Evolutionary conservation across 2,888 invertebrate species (phyloP), one percentile per base, ranked within the genome.

Genomic region (Hecatera dysodea): DNA sequence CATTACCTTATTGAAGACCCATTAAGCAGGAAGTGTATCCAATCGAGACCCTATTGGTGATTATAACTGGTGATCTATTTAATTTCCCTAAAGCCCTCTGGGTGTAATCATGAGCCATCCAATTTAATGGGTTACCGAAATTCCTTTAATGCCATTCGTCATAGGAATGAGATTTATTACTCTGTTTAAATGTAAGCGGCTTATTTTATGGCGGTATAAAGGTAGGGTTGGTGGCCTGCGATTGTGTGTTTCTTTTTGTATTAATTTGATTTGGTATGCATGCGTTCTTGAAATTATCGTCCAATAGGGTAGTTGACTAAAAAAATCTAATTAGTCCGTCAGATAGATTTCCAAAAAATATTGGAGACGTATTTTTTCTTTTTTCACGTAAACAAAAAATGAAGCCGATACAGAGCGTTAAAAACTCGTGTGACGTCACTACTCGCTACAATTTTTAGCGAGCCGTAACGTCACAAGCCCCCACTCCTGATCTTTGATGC

Each of bases 11-110:
- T 79, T 56, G 61, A 70, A 36, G 5, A 22, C 27, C 59, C 33
- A 55, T 86, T 85, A 85, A 81, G 80, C 90, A 91, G 90, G 91
- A 91, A 90, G 90, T 90, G 88, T 86, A 89, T 83, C 90, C 78
- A 90, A 92, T 90, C 82, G 82, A 84, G 81, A 67, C 64, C 71
- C 69, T 56, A 68, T 33, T 68, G 62, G 65, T 78, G 73, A 75
- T 78, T 66, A 77, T 68, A 73, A 55, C 68, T 61, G 70, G 52
- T 77, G 83, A 85, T 84, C 85, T 83, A 86, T 87, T 85, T 82
- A 81, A 84, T 84, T 82, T 80, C 52, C 62, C 42, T 52, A 56
- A 61, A 76, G 63, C 87, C 88, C 83, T 83, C 71, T 22, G 84
- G 87, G 72, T 72, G 68, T 86, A 87, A 88, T 87, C 80, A 82